Conservation (phyloP, 1,140 invertebrate species). For the Sinonovacula constricta region DNA sequence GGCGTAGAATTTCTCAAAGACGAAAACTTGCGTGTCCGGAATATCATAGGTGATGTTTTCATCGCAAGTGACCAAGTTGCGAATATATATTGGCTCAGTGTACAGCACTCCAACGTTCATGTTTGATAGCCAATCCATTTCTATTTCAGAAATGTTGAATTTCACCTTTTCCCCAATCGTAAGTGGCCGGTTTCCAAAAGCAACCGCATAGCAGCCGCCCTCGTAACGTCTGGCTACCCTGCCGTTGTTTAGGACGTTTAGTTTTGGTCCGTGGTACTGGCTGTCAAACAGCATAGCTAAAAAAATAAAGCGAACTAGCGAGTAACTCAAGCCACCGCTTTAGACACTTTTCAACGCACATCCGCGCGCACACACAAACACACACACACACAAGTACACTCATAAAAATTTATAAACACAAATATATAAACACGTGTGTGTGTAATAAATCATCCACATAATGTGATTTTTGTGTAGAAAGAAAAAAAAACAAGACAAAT, state of each 20-base stretch:
- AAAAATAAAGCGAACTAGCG: too few relatives aligned
- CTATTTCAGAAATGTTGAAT: conserved; percentile 45
- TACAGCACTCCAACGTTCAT: conserved; percentile 40
- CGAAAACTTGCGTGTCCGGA: conserved; percentile 24
- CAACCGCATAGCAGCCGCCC: conserved; percentile 29
- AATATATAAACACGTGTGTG: too few relatives aligned
- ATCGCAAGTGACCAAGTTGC: conserved; percentile 28
- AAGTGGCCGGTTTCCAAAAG: conserved; percentile 9
- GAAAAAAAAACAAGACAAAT: too few relatives aligned
- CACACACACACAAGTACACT: too few relatives aligned
- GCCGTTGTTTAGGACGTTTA: conserved; percentile 3
- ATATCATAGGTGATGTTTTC: conserved; percentile 23
- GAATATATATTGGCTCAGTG: conserved; percentile 10
- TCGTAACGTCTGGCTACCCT: conserved; percentile 39
- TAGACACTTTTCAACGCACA: too few relatives aligned
- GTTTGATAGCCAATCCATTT: conserved; percentile 35
- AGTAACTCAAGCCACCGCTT: too few relatives aligned
- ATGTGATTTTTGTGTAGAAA: too few relatives aligned
- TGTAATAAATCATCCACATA: too few relatives aligned
- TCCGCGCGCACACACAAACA: too few relatives aligned
- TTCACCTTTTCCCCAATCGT: conserved; percentile 7
- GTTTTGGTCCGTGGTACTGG: conserved; percentile 39
- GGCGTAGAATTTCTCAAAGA: conserved; percentile 41
- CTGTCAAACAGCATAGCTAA: not conserved
- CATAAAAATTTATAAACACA: too few relatives aligned